Evolutionary conservation across 2,113 vertebrate genomes (phyloP), one percentile per base, ranked within the genome.

Genomic region (Oryzias melastigma): DNA sequence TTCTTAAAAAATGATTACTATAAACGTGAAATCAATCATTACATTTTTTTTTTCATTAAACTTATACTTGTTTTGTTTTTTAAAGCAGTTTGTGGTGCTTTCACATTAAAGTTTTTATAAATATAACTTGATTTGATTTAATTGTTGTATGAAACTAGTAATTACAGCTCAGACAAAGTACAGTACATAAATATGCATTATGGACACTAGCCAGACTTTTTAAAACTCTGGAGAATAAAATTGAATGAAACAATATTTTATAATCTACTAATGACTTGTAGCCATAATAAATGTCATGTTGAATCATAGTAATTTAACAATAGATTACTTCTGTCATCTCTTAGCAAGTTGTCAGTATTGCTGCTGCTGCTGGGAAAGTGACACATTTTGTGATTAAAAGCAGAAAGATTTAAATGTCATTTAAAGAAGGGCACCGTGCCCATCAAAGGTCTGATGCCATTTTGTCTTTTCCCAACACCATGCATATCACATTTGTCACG

Each of bases 401-500:
- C 52, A 61, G 54, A 73, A 40, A 78, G 66, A 77, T 77, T 68
- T 75, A 65, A 75, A 65, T 65, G 65, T 57, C 73, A 15, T 81
- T 78, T 66, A 47, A 29, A 66, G 48, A 50, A 58, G 68, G 68
- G 53, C 49, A 67, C 58, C 1, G 52, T 60, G 41, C 24, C 20
- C 47, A 61, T 65, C 71, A 65, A 68, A 51, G 58, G 68, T 80
- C 71, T 27, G 48, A 46, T 69, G 52, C 50, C 56, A 27, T 62
- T 82, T 60, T 52, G 48, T 62, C 56, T 54, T 35, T 35, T 43
- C 52, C 50, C 65, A 50, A 59, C 2, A 56, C 14, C 41, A 71
- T 56, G 69, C 65, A 71, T 17, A 76, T 82, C 80, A 70, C 74
- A 77, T 85, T 82, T 86, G 82, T 88, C 81, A 84, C 73, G 76